These are phyloP conservation scores for Nemapogon koenigi DNA, from an alignment of 2,888 invertebrate genomes.

Conservation along the genomic window DNA sequence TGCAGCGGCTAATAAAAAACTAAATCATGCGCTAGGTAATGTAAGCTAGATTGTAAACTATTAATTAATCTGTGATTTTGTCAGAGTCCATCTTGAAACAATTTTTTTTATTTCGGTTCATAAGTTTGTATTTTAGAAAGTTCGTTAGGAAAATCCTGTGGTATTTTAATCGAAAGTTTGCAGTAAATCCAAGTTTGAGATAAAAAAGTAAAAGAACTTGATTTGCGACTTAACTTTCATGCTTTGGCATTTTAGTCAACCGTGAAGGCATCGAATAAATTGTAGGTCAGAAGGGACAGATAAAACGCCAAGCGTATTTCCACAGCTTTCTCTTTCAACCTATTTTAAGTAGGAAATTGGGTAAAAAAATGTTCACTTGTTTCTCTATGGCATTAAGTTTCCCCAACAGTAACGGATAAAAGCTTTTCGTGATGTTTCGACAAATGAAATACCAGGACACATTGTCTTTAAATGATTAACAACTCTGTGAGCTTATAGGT, in stretches of 20 bases:
- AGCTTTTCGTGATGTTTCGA: not conserved
- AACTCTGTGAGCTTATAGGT: too few relatives aligned
- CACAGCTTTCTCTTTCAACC: conserved; percentile 32
- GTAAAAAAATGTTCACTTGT: conserved; percentile 10
- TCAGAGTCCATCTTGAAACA: too few relatives aligned
- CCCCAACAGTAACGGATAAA: conserved; percentile 2
- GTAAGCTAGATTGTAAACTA: not conserved
- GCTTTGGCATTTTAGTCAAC: conserved; percentile 60
- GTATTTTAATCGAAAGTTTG: conserved; percentile 4
- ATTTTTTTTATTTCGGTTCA: too few relatives aligned
- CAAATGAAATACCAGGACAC: too few relatives aligned
- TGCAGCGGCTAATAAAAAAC: conserved; percentile 40
- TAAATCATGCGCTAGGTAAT: conserved; percentile 24
- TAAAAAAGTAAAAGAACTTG: conserved; percentile 28
- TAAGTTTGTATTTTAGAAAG: too few relatives aligned
- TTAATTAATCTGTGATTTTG: too few relatives aligned
- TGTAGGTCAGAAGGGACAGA: conserved; percentile 63
- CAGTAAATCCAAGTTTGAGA: conserved; percentile 15
- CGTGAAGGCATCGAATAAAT: conserved; percentile 61
- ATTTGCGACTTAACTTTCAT: conserved; percentile 50
- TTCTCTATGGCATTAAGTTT: conserved; percentile 3
- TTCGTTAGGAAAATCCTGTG: too few relatives aligned
- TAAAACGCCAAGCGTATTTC: conserved; percentile 46
- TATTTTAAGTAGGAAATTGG: conserved; percentile 10
- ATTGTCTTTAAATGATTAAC: too few relatives aligned